phyloP scores from a whole-genome alignment of 2,797 vertebrate genomes.

The Pipistrellus nathusii region DNA sequence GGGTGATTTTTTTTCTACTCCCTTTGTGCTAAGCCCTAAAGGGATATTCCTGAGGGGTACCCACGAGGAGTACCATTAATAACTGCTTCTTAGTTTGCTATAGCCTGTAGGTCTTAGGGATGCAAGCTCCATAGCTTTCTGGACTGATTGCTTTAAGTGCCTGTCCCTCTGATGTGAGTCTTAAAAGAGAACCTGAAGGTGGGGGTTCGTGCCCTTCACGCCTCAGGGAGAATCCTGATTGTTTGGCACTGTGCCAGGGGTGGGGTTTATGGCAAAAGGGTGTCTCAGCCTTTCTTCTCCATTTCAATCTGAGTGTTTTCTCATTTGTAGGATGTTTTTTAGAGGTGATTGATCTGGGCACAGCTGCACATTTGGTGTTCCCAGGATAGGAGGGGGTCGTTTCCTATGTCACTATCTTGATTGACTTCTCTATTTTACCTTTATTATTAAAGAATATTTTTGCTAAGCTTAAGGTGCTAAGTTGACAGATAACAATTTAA shows the following conservation, averaged over 20 bases:
- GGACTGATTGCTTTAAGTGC: not conserved
- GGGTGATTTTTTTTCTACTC: not conserved
- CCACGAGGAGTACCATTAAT: not conserved
- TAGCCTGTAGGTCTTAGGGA: not conserved
- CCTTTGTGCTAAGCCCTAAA: not conserved
- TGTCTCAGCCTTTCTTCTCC: not conserved
- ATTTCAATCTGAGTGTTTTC: not conserved
- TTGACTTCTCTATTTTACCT: not conserved
- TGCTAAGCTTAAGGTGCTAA: constrained; percentile 1
- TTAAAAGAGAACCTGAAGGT: not conserved
- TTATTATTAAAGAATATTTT: not conserved
- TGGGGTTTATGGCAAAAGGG: not conserved
- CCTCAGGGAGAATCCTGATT: not conserved
- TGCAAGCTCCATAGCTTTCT: not conserved
- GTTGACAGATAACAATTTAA: not conserved
- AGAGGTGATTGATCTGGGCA: not conserved
- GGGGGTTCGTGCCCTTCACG: not conserved
- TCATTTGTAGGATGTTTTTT: not conserved
- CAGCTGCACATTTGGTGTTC: not conserved
- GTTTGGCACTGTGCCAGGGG: not conserved
- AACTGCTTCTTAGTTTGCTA: not conserved
- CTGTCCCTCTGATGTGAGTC: not conserved
- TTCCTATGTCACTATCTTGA: not conserved
- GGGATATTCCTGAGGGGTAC: not conserved
- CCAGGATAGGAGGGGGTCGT: not conserved